A percentile compares a stretch with the other conserved stretches of the same genome.
Conservation (phyloP, 2,888 invertebrate genomes). For the Thera britannica region DNA sequence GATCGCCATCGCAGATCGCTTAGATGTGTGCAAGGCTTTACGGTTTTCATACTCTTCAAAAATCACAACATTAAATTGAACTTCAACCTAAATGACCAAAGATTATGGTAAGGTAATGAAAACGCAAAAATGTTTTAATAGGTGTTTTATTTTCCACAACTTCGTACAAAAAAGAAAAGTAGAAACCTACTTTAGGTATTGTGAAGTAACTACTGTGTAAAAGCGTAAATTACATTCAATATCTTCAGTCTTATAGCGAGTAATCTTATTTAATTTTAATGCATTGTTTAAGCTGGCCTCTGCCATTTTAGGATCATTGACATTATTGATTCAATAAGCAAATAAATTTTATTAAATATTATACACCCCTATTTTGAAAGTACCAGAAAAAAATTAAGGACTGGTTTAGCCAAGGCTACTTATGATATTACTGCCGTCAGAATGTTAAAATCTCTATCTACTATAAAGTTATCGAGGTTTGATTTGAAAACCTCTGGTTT, state of each 20-base stretch:
- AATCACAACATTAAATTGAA: too few relatives aligned
- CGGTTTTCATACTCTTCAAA: too few relatives aligned
- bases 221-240: slow-evolving; percentile 40
- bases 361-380: background rate
- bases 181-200: background rate
- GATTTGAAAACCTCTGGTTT: too few relatives aligned
- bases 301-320: background rate
- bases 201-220: slow-evolving; percentile 22
- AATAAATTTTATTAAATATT: background rate
- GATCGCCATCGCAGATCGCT: too few relatives aligned
- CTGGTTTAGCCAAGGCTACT: too few relatives aligned
- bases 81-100: background rate
- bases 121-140: slow-evolving; percentile 24
- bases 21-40: too few relatives aligned
- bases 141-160: slow-evolving; percentile 40
- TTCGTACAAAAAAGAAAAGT: slow-evolving; percentile 35
- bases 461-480: too few relatives aligned
- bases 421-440: too few relatives aligned
- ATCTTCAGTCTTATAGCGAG: slow-evolving; percentile 61
- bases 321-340: background rate
- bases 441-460: too few relatives aligned
- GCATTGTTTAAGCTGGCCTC: slow-evolving; percentile 27
- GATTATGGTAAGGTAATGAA: background rate
- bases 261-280: slow-evolving; percentile 36
- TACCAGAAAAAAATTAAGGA: too few relatives aligned